Percentiles rank a stretch among this genome's conserved stretches.
These are phyloP conservation scores for Cyphomyrmex costatus DNA, from an alignment of 1,140 invertebrate species.

Conservation along the genomic window DNA sequence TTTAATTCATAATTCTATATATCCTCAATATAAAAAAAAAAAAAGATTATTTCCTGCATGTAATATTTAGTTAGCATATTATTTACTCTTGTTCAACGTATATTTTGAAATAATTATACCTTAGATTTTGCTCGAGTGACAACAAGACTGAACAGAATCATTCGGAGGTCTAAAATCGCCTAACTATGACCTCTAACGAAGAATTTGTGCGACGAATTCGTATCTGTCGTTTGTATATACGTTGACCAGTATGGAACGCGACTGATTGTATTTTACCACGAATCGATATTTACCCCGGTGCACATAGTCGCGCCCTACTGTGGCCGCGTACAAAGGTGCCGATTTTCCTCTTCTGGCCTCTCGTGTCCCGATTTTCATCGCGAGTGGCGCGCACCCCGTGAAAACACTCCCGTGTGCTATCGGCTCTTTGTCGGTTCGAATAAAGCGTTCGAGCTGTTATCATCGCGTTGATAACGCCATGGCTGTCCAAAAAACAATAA, in stretches of 20 bases:
- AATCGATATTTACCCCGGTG: slow-evolving; percentile 55
- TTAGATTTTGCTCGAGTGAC: neutral
- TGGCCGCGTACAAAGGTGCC: slow-evolving; percentile 47
- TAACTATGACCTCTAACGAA: neutral
- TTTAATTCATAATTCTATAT: neutral
- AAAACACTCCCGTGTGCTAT: slow-evolving; percentile 44
- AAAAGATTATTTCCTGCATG: neutral
- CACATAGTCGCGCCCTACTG: slow-evolving; percentile 26
- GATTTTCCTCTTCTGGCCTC: slow-evolving; percentile 55
- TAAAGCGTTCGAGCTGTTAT: slow-evolving; percentile 48
- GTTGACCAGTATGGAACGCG: neutral
- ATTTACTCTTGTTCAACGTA: neutral
- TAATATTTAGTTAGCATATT: neutral
- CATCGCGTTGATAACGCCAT: slow-evolving; percentile 36
- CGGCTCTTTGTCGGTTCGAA: slow-evolving; percentile 42
- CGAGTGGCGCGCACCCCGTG: slow-evolving; percentile 33
- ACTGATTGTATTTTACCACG: slow-evolving; percentile 54
- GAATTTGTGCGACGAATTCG: neutral
- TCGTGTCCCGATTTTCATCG: slow-evolving; percentile 52
- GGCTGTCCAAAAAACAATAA: slow-evolving; percentile 48
- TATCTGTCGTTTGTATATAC: neutral
- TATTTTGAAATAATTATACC: neutral
- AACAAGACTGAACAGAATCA: neutral
- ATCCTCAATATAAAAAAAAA: neutral
- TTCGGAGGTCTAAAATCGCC: neutral